phyloP scores from a whole-genome alignment of 2,888 invertebrate genomes.

The Drosophila histrio region DNA sequence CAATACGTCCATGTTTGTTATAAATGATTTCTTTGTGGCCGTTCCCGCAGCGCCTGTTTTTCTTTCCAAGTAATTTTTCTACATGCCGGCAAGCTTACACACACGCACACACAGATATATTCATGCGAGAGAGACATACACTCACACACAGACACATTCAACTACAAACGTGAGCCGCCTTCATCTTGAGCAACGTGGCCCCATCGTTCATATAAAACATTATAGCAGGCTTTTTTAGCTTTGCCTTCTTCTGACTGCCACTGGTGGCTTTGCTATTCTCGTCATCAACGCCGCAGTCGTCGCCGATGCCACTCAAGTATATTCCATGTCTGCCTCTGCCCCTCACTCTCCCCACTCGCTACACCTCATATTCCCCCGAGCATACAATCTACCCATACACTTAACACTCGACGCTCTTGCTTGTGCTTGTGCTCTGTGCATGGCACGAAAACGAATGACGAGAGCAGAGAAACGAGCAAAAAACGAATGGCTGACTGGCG shows the following conservation, averaged over 20 bases:
- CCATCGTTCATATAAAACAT: conserved; percentile 52
- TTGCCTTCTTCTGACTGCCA: conserved; percentile 44
- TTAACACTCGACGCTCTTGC: conserved; percentile 53
- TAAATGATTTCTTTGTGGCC: conserved; percentile 74
- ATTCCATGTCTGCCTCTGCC: conserved; percentile 23
- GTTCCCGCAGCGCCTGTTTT: conserved; percentile 63
- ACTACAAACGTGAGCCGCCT: conserved; percentile 54
- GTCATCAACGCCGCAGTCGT: conserved; percentile 51
- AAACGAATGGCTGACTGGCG: conserved; percentile 61
- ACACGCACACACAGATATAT: conserved; percentile 15
- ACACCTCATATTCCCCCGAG: conserved; percentile 13
- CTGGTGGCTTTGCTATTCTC: conserved; percentile 70
- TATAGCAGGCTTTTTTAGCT: conserved; percentile 52
- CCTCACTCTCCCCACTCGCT: background rate
- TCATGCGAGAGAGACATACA: conserved; percentile 5
- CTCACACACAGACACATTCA: conserved; percentile 7
- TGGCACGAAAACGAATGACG: conserved; percentile 45
- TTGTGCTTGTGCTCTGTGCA: conserved; percentile 20
- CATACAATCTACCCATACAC: conserved; percentile 38
- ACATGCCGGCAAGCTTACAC: conserved; percentile 53
- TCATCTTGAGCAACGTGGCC: conserved; percentile 57
- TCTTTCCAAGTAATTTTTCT: conserved; percentile 74
- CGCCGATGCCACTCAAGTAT: conserved; percentile 65
- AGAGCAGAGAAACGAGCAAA: conserved; percentile 41
- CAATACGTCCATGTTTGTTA: conserved; percentile 47